Base-by-base conservation (phyloP, 2,888 invertebrate genomes). In the Callinectes sapidus region DNA sequence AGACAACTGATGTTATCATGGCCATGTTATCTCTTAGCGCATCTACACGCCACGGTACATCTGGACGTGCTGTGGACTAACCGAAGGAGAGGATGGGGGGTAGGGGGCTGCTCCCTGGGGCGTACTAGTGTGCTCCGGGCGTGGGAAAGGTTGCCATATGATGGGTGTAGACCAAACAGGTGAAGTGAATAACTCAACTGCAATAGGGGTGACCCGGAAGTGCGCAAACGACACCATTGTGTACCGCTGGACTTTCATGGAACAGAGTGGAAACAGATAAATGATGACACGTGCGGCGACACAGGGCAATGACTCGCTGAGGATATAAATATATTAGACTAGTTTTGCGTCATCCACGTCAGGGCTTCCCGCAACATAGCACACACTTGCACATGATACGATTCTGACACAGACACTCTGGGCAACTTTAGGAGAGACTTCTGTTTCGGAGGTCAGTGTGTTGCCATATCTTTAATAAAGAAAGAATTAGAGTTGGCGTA, bases 1-100 rank as follows among this genome's bases (percentile, higher is more conserved):
- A 81, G 81, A 81, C 81, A 81, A 16, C 81, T 81, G 81, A 81
- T 81, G 81, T 32, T 81, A 81, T 81, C 81, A 35, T 35, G 81
- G 81, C 32, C 13, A 10, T 81, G 81, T 81, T 81, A 81, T 81
- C 81, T 81, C 16, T 81, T 32, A 32, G 35, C 35, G 81, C 81
- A 81, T 81, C 81, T 81, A 35, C 81, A 81, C 81, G 81, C 81
- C 81, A 81, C 18, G 81, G 35, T 81, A 0, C 81, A 81, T 35
- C 81, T 81, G 81, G 81, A 13, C 81, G 81, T 81, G 81, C 35
- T 81, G 35, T 32, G 35, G 35, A 81, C 81, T 81, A 16, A 32
- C 81, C 5, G 81, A 48, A 0, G 32, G 81, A 18, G 81, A 32
- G 35, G n/a, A 13, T 23, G 81, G 32, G 81, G 18, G 35, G 81